Evolutionary conservation across 2,888 invertebrate genomes (phyloP).

Genomic region (Eilema sororculum): DNA sequence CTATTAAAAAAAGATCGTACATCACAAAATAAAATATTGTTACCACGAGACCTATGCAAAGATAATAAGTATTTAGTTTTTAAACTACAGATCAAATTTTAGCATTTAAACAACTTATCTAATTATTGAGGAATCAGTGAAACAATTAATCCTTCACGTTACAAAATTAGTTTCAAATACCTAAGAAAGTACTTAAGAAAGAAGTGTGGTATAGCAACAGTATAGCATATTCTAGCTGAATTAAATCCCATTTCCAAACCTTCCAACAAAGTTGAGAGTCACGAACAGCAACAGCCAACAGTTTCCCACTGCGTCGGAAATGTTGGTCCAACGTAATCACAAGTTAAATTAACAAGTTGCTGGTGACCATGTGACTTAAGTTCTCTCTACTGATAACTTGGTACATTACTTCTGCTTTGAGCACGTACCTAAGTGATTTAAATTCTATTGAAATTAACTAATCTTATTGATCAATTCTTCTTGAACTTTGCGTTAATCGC

Average conservation of each 20-base stretch:
- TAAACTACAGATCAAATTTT: too few relatives aligned
- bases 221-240: not conserved
- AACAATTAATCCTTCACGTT: not conserved
- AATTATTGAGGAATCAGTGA: too few relatives aligned
- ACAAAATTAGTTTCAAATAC: not conserved
- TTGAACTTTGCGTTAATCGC: too few relatives aligned
- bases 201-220: not conserved
- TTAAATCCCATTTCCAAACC: conserved; percentile 1
- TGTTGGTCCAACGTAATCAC: conserved; percentile 38
- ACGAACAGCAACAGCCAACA: conserved; percentile 8
- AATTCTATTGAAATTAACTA: not conserved
- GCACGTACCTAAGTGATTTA: not conserved
- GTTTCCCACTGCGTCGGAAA: conserved; percentile 22
- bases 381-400: conserved; percentile 5
- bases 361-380: conserved; percentile 15
- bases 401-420: not conserved
- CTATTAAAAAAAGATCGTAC: too few relatives aligned
- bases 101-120: too few relatives aligned
- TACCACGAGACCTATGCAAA: too few relatives aligned
- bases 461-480: too few relatives aligned
- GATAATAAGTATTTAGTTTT: too few relatives aligned
- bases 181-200: too few relatives aligned
- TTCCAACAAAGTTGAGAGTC: conserved; percentile 8
- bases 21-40: too few relatives aligned
- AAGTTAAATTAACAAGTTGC: conserved; percentile 47